phyloP scores from a whole-genome alignment of 1,140 invertebrate genomes.

The Orius laevigatus region DNA sequence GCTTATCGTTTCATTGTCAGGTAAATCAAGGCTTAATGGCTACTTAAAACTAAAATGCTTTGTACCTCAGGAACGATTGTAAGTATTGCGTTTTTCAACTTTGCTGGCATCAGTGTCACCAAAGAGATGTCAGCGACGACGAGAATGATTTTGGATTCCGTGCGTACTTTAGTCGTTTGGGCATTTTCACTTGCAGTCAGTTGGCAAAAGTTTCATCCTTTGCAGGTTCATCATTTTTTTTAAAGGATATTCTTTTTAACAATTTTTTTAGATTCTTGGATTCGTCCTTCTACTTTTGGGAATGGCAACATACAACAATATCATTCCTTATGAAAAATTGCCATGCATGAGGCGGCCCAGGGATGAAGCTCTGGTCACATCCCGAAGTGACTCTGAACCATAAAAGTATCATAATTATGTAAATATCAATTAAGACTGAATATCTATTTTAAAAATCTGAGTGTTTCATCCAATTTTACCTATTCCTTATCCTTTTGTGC shows the following conservation, averaged over 20 bases:
- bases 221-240: conserved; percentile 40
- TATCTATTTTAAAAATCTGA: too few relatives aligned
- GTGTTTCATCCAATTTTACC: too few relatives aligned
- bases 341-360: background rate
- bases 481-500: too few relatives aligned
- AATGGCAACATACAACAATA: conserved; percentile 61
- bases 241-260: background rate
- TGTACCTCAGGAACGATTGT: conserved; percentile 52
- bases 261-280: conserved; percentile 41
- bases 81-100: conserved; percentile 94
- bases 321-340: conserved; percentile 23
- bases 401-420: too few relatives aligned
- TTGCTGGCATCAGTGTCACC: conserved; percentile 87
- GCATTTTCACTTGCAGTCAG: conserved; percentile 49
- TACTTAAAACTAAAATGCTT: background rate
- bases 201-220: conserved; percentile 65
- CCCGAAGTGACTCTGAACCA: too few relatives aligned
- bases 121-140: conserved; percentile 87
- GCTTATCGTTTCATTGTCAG: conserved; percentile 45
- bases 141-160: conserved; percentile 78
- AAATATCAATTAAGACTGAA: too few relatives aligned
- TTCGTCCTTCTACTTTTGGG: conserved; percentile 55
- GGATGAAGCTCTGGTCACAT: background rate
- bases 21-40: conserved; percentile 36
- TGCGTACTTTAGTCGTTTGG: conserved; percentile 84